These are phyloP conservation scores for Narcine bancroftii DNA, from an alignment of 2,113 vertebrate species.

Conservation along the genomic window DNA sequence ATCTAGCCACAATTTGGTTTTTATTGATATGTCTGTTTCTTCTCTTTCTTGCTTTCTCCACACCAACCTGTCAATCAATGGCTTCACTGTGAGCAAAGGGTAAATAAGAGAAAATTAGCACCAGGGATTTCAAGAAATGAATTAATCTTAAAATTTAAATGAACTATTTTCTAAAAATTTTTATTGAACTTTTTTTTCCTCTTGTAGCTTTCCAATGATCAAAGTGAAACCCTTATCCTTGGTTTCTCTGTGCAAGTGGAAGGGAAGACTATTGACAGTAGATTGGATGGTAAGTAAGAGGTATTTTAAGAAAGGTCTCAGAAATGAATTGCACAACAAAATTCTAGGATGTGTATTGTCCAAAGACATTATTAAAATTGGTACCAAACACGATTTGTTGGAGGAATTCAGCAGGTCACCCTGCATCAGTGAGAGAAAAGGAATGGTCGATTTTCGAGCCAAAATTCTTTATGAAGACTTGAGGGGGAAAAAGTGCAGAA, in stretches of 20 bases:
- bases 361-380: background rate
- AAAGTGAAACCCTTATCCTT: conserved; percentile 71
- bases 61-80: no score
- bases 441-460: no score
- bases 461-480: no score
- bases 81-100: background rate
- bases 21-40: background rate
- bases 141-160: background rate
- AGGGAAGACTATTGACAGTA: conserved; percentile 79
- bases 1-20: background rate
- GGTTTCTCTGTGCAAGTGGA: conserved; percentile 71
- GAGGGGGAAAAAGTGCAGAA: no score
- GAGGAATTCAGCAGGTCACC: no score
- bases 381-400: no score
- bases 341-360: background rate
- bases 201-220: conserved; percentile 65
- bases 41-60: no score
- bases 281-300: conserved; percentile 66
- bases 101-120: background rate
- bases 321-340: background rate
- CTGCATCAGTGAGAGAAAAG: no score
- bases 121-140: background rate
- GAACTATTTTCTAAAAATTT: background rate
- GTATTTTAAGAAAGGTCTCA: background rate
- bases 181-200: conserved; percentile 30